Evolutionary conservation across 2,113 vertebrate species (phyloP).

Genomic region (Genyomyrus donnyi): DNA sequence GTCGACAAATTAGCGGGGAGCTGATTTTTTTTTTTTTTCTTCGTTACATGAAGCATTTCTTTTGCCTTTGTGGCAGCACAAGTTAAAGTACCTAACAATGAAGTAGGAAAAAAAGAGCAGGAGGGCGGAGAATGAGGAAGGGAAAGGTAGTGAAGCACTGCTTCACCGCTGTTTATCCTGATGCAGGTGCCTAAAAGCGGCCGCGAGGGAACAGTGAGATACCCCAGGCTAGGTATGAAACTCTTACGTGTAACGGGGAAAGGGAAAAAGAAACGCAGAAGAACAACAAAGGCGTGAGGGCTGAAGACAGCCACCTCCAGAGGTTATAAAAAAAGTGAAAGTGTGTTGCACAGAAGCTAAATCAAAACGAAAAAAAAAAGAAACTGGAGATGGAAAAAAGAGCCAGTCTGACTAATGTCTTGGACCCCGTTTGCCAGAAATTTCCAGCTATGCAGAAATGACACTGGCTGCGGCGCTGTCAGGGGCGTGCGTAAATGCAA

Average conservation of each 20-base stretch:
- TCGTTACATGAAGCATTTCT: not conserved
- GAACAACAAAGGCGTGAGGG: not conserved
- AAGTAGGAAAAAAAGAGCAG: not conserved
- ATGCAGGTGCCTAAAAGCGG: not conserved
- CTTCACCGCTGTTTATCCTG: not conserved
- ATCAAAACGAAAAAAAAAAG: not conserved
- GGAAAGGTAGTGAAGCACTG: not conserved
- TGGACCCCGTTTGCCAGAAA: slow-evolving; percentile 1
- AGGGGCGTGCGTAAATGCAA: not conserved
- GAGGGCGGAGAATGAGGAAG: not conserved
- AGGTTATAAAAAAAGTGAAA: not conserved
- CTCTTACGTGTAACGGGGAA: not conserved
- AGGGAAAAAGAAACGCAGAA: not conserved
- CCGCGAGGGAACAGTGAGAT: not conserved
- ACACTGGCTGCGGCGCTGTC: not conserved
- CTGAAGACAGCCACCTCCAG: not conserved
- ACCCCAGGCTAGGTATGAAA: not conserved
- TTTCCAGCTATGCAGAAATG: not conserved
- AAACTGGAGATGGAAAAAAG: not conserved
- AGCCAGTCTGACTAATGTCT: not conserved
- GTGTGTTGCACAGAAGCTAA: not conserved
- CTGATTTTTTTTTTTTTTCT: not conserved
- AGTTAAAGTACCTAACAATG: not conserved
- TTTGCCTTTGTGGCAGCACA: not conserved
- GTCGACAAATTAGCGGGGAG: not conserved